Evolutionary conservation across 2,113 vertebrate genomes (phyloP).

Genomic region (Jacana jacana): DNA sequence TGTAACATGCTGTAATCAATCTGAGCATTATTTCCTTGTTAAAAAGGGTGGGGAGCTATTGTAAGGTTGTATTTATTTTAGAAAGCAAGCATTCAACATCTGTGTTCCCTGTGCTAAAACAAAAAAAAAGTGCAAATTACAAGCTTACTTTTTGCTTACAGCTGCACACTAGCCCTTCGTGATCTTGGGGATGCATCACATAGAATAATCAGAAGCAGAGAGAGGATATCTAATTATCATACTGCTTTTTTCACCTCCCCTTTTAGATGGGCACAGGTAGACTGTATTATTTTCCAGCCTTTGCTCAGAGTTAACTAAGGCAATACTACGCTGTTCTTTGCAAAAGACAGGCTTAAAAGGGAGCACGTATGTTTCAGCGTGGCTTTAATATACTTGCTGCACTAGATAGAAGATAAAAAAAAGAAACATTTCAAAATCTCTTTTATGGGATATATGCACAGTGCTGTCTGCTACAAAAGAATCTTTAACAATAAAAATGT

Average conservation of each 20-base stretch:
- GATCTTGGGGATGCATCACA: not conserved
- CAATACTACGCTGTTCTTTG: not conserved
- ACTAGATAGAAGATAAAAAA: not conserved
- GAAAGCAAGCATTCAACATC: not conserved
- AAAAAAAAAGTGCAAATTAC: not conserved
- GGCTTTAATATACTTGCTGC: not conserved
- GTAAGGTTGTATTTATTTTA: not conserved
- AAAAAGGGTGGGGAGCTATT: not conserved
- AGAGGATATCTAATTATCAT: not conserved
- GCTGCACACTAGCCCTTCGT: rapidly evolving
- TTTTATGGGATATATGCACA: not conserved
- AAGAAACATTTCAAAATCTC: not conserved
- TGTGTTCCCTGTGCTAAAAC: not conserved
- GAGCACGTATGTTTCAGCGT: not conserved
- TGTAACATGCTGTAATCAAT: not conserved
- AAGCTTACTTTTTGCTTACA: not conserved
- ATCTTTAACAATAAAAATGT: not conserved
- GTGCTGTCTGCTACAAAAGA: not conserved
- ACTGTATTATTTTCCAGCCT: not conserved
- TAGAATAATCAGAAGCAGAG: rapidly evolving
- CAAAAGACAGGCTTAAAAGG: not conserved
- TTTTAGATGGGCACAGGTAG: not conserved
- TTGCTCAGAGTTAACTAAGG: not conserved
- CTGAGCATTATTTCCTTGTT: not conserved
- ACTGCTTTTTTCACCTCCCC: not conserved